A percentile compares a stretch with the other conserved stretches of the same genome.
These are phyloP conservation scores for Argya squamiceps DNA, from an alignment of 2,797 vertebrate genomes.

Conservation along the genomic window DNA sequence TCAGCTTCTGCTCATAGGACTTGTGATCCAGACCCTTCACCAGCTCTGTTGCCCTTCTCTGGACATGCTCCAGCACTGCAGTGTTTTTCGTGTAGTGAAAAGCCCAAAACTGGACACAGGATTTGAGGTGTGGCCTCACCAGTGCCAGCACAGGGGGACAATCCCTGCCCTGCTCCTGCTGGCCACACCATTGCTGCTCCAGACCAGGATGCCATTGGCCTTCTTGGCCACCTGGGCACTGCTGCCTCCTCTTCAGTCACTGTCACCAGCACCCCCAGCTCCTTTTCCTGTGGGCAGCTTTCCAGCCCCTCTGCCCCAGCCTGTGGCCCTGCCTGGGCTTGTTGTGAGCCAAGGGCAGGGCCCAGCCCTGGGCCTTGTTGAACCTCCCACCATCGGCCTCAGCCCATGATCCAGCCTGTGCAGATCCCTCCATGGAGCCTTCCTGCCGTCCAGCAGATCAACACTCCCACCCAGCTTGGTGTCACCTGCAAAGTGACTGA, in stretches of 20 bases:
- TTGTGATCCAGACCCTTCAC: not conserved
- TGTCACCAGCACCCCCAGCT: not conserved
- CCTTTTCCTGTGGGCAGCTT: not conserved
- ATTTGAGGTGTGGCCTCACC: not conserved
- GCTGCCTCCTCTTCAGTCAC: not conserved
- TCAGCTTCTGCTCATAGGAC: not conserved
- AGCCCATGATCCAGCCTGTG: not conserved
- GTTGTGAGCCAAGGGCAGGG: not conserved
- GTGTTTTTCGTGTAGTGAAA: not conserved
- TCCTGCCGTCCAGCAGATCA: not conserved
- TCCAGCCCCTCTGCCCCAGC: not conserved
- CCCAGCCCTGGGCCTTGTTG: not conserved
- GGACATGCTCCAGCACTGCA: not conserved
- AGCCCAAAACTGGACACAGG: rapidly evolving
- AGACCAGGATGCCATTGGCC: not conserved
- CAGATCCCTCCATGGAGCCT: not conserved
- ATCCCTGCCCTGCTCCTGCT: not conserved
- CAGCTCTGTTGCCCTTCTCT: rapidly evolving
- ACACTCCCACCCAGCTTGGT: rapidly evolving
- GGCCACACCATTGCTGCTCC: rapidly evolving
- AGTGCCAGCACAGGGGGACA: rapidly evolving
- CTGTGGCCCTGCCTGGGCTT: not conserved
- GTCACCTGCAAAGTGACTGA: rapidly evolving
- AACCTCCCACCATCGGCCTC: rapidly evolving
- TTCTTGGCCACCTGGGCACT: not conserved